A percentile compares a stretch with the other conserved stretches of the same genome.
phyloP scores from a whole-genome alignment of 2,113 vertebrate genomes.

The Ceyx cyanopectus region DNA sequence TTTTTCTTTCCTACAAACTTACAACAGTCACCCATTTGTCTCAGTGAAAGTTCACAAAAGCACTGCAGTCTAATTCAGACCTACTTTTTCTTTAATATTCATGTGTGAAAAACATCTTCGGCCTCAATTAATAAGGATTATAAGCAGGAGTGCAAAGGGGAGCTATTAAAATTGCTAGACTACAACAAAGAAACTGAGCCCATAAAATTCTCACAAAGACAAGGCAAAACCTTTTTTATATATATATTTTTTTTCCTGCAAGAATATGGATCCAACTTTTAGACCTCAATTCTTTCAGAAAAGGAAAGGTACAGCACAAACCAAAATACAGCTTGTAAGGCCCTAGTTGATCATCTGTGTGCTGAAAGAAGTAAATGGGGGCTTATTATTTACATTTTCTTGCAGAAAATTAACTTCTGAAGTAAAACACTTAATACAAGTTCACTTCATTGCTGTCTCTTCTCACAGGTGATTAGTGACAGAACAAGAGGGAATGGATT shows the following conservation, averaged over 20 bases:
- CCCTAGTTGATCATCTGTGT: background rate
- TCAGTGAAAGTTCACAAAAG: background rate
- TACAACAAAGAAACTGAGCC: no score
- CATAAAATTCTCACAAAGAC: no score
- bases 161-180: no score
- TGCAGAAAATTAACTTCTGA: background rate
- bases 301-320: background rate
- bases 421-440: background rate
- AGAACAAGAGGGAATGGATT: no score
- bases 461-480: no score
- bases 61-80: slow-evolving; percentile 6
- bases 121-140: no score
- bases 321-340: background rate
- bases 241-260: background rate
- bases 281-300: background rate
- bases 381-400: background rate
- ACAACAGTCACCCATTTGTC: background rate
- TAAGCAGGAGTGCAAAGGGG: no score
- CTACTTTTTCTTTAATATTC: slow-evolving; percentile 15
- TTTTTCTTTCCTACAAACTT: background rate
- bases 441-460: no score
- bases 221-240: no score
- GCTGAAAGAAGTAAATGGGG: background rate
- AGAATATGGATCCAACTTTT: background rate
- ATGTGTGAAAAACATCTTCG: slow-evolving; percentile 2